A percentile compares a stretch with the other conserved stretches of the same genome.
Conservation (phyloP, 2,113 vertebrate species). For the Canis aureus region DNA sequence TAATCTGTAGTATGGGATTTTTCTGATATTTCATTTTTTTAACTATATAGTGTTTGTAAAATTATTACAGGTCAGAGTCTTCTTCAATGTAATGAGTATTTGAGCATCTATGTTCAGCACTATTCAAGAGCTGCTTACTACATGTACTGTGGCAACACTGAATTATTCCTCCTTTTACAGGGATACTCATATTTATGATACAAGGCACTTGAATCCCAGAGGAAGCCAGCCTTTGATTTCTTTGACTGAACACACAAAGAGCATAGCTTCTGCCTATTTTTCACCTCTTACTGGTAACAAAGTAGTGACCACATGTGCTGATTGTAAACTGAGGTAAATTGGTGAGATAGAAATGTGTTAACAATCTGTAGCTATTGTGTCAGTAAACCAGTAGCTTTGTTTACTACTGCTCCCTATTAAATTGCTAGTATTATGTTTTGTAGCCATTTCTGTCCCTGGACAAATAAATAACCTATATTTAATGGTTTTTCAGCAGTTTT, state of each 20-base stretch:
- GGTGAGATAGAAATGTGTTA: neutral
- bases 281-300: conserved; percentile 92
- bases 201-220: conserved; percentile 86
- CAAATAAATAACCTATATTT: neutral
- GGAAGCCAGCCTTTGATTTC: conserved; percentile 85
- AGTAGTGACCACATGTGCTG: conserved; percentile 91
- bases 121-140: neutral
- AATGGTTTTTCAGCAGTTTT: conserved; percentile 35
- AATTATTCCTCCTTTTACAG: conserved; percentile 83
- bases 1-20: conserved; percentile 29
- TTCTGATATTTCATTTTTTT: conserved; percentile 35
- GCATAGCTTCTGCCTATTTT: conserved; percentile 92
- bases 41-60: conserved; percentile 5
- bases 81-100: neutral
- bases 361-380: neutral
- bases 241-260: conserved; percentile 87
- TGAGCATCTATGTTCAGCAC: neutral
- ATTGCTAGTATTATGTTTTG: neutral
- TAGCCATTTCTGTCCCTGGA: neutral
- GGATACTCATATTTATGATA: conserved; percentile 90
- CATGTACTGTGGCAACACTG: neutral
- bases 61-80: neutral
- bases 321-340: conserved; percentile 91
- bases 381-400: neutral
- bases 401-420: neutral